Evolutionary conservation across 1,140 invertebrate genomes (phyloP).

Genomic region (Propsilocerus akamusi): DNA sequence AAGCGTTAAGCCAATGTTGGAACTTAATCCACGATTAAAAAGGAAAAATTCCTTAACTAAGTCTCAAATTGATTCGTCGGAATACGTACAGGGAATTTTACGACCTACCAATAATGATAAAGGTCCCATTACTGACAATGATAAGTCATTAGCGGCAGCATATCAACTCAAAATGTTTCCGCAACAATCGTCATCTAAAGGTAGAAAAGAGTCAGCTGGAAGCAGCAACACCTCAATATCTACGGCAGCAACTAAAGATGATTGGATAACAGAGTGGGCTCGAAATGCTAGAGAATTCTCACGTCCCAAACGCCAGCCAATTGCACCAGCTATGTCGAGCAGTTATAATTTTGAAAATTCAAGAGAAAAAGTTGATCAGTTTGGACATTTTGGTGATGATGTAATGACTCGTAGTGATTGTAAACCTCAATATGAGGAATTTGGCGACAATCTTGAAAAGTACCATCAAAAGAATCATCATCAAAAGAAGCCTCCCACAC

Average conservation of each 20-base stretch:
- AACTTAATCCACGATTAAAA: constrained; percentile 16
- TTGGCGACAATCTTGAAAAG: constrained; percentile 3
- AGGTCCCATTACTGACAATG: neutral
- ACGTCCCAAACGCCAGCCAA: neutral
- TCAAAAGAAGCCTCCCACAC: neutral
- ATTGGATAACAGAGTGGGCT: constrained; percentile 24
- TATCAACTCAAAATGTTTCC: neutral
- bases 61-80: constrained; percentile 35
- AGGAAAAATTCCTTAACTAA: constrained; percentile 36
- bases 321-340: constrained; percentile 16
- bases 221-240: neutral
- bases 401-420: neutral
- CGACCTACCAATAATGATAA: neutral
- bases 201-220: neutral
- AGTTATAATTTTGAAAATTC: constrained; percentile 17
- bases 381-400: neutral
- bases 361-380: constrained; percentile 9
- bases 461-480: neutral
- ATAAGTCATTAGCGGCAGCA: neutral
- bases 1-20: constrained; percentile 24
- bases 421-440: neutral
- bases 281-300: constrained; percentile 15
- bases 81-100: constrained; percentile 28
- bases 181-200: neutral
- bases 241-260: constrained; percentile 21